These are phyloP conservation scores for Vanacampus margaritifer DNA, from an alignment of 2,113 vertebrate genomes.

Conservation along the genomic window DNA sequence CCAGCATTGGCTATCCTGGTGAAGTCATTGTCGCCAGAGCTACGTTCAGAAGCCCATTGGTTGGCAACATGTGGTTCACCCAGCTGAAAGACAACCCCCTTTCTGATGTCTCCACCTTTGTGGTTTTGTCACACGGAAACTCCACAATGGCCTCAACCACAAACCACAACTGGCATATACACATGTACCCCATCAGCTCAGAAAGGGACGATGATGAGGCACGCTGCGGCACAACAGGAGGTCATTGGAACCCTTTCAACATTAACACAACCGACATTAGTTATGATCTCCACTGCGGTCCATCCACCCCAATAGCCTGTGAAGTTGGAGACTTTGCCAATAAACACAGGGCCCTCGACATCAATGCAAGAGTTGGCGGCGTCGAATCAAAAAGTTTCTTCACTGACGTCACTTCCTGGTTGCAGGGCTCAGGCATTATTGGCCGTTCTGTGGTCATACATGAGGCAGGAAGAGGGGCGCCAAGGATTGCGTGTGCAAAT, in stretches of 20 bases:
- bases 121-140: conserved; percentile 67
- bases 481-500: conserved; percentile 75
- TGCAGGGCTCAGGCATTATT: conserved; percentile 50
- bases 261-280: conserved; percentile 46
- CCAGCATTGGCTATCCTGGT: conserved; percentile 68
- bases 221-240: conserved; percentile 61
- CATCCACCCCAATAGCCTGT: conserved; percentile 65
- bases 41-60: conserved; percentile 62
- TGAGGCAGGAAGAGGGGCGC: conserved; percentile 27
- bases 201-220: conserved; percentile 61
- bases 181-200: conserved; percentile 71
- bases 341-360: conserved; percentile 61
- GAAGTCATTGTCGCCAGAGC: conserved; percentile 61
- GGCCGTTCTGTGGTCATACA: conserved; percentile 76
- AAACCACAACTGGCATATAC: conserved; percentile 77
- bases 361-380: conserved; percentile 26
- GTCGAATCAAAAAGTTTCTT: conserved; percentile 67
- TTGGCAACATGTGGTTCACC: conserved; percentile 71
- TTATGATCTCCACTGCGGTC: conserved; percentile 62
- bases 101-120: conserved; percentile 75
- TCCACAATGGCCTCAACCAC: conserved; percentile 36
- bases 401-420: conserved; percentile 74
- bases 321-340: conserved; percentile 72
- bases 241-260: conserved; percentile 74
- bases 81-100: conserved; percentile 67